Conservation (phyloP, 2,797 vertebrate species). For the Muscicapa comitata region DNA sequence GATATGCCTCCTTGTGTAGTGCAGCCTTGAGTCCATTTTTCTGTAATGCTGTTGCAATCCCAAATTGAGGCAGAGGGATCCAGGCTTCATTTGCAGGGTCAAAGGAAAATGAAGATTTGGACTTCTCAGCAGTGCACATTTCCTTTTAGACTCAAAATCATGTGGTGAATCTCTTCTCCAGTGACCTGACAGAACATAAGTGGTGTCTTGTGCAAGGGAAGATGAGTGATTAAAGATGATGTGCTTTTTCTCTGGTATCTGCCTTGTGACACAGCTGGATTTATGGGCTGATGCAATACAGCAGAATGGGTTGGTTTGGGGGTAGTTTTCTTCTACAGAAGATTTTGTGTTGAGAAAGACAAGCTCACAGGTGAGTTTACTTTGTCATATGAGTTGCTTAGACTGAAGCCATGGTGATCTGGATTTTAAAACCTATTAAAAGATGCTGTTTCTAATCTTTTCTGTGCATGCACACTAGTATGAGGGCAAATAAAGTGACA, state of each 20-base stretch:
- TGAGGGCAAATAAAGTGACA: background rate
- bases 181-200: background rate
- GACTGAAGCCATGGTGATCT: background rate
- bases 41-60: background rate
- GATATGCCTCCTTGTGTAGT: background rate
- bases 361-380: background rate
- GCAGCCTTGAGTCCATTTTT: background rate
- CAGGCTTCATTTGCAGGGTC: background rate
- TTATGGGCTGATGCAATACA: background rate
- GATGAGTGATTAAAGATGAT: background rate
- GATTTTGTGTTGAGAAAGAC: background rate
- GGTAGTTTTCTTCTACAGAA: background rate
- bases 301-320: background rate
- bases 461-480: background rate
- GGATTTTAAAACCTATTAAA: background rate
- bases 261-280: background rate
- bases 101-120: background rate
- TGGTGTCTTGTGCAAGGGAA: constrained; percentile 4
- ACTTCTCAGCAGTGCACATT: background rate
- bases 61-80: background rate
- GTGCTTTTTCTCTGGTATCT: background rate
- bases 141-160: background rate
- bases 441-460: background rate
- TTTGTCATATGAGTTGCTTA: background rate
- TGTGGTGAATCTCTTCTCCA: background rate